A percentile compares a stretch with the other conserved stretches of the same genome.
Conservation (phyloP, 1,140 invertebrate genomes). For the Drosophila sturtevanti region DNA sequence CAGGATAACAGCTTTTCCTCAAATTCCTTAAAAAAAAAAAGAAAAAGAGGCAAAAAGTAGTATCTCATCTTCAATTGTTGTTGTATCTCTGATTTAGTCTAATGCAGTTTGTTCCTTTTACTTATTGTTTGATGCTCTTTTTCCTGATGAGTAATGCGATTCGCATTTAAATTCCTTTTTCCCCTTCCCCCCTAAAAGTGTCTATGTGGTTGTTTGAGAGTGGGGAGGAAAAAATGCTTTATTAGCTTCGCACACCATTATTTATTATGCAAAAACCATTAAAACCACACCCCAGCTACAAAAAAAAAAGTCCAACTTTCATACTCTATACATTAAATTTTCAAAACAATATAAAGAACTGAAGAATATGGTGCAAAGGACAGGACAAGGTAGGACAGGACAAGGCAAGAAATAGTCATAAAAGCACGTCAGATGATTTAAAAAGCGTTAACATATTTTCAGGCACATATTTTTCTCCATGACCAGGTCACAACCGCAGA, state of each 20-base stretch:
- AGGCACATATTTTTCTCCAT: constrained; percentile 32
- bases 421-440: constrained; percentile 60
- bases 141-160: constrained; percentile 8
- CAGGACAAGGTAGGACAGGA: background rate
- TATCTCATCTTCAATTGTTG: constrained; percentile 16
- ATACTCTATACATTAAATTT: constrained; percentile 34
- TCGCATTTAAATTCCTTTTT: constrained; percentile 2
- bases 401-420: background rate
- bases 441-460: constrained; percentile 78
- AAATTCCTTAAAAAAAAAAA: constrained; percentile 4
- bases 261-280: constrained; percentile 25
- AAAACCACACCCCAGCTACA: constrained; percentile 6
- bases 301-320: background rate
- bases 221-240: background rate
- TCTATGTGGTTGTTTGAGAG: background rate
- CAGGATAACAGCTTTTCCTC: constrained; percentile 16
- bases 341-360: constrained; percentile 27
- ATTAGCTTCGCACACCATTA: constrained; percentile 25
- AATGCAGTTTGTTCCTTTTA: constrained; percentile 10
- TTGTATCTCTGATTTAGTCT: constrained; percentile 30
- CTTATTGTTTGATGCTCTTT: background rate
- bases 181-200: background rate
- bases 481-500: constrained; percentile 43
- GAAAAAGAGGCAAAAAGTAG: constrained; percentile 8
- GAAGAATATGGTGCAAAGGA: constrained; percentile 12